Percentiles rank a stretch among this genome's conserved stretches.
Conservation (phyloP, 2,888 invertebrate genomes). For the Lasioglossum morio region DNA sequence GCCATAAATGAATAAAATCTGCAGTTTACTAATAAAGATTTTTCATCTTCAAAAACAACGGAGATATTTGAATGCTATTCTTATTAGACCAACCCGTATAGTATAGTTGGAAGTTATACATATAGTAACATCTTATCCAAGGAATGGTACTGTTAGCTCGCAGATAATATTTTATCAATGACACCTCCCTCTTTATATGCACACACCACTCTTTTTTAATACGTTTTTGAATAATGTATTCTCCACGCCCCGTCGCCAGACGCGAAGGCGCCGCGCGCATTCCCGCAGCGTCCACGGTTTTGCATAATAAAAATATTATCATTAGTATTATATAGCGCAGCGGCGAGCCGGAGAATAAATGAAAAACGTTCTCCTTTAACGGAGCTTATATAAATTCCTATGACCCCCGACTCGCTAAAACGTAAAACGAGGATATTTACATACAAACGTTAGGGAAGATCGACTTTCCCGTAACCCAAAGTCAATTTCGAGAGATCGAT, state of each 20-base stretch:
- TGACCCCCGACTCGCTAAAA: not conserved
- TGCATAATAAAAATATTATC: not conserved
- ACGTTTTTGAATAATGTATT: slow-evolving; percentile 1
- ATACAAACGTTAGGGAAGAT: not conserved
- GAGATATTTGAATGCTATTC: not conserved
- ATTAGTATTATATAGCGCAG: not conserved
- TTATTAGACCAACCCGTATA: not conserved
- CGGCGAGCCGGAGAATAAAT: too few species aligned
- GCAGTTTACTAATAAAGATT: too few species aligned
- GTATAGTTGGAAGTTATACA: not conserved
- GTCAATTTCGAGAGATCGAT: not conserved
- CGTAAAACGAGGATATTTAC: not conserved
- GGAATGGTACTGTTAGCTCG: not conserved
- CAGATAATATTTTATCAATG: not conserved
- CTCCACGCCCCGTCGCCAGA: not conserved
- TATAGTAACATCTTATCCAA: not conserved
- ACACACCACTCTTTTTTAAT: not conserved
- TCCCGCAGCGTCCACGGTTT: not conserved
- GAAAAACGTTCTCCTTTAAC: too few species aligned
- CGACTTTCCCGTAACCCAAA: not conserved
- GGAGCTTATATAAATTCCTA: not conserved
- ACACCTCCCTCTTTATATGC: not conserved
- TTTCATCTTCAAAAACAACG: too few species aligned
- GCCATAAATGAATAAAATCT: too few species aligned
- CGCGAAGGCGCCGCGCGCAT: not conserved